A percentile compares a stretch with the other conserved stretches of the same genome.
Conservation (phyloP, 1,140 invertebrate species). For the Antheraea pernyi region DNA sequence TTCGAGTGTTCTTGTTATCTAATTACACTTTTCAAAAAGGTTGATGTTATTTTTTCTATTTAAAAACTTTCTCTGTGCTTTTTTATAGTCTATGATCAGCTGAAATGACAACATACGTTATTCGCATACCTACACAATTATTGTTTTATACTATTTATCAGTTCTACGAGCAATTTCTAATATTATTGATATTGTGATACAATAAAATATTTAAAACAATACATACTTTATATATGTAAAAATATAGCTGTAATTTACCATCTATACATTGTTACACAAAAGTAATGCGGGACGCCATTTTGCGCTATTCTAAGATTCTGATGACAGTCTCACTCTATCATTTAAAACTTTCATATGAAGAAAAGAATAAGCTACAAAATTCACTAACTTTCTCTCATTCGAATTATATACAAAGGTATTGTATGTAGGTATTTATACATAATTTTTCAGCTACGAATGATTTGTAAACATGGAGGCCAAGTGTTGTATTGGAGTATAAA, state of each 20-base stretch:
- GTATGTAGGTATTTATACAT: constrained; percentile 31
- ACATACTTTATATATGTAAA: neutral
- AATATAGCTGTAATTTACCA: too few relatives aligned
- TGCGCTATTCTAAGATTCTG: constrained; percentile 54
- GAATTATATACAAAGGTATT: constrained; percentile 20
- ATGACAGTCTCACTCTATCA: constrained; percentile 57
- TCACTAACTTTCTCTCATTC: constrained; percentile 60
- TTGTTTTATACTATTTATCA: neutral
- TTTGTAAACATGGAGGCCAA: constrained; percentile 77
- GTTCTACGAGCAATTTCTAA: neutral
- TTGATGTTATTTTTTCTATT: too few relatives aligned
- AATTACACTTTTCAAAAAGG: too few relatives aligned
- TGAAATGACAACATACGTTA: neutral
- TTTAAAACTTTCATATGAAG: constrained; percentile 33
- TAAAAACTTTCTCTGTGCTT: neutral
- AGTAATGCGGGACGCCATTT: constrained; percentile 57
- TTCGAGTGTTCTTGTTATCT: too few relatives aligned
- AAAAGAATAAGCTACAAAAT: constrained; percentile 58
- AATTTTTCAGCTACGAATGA: constrained; percentile 67
- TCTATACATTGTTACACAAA: neutral
- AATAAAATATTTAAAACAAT: neutral
- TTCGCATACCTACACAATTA: neutral
- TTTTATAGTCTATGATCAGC: neutral
- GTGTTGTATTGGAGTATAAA: constrained; percentile 46
- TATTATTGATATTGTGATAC: neutral